These are phyloP conservation scores for Eucidaris tribuloides DNA, from an alignment of 35 echinoderm and acorn worm genomes.

Conservation along the genomic window DNA sequence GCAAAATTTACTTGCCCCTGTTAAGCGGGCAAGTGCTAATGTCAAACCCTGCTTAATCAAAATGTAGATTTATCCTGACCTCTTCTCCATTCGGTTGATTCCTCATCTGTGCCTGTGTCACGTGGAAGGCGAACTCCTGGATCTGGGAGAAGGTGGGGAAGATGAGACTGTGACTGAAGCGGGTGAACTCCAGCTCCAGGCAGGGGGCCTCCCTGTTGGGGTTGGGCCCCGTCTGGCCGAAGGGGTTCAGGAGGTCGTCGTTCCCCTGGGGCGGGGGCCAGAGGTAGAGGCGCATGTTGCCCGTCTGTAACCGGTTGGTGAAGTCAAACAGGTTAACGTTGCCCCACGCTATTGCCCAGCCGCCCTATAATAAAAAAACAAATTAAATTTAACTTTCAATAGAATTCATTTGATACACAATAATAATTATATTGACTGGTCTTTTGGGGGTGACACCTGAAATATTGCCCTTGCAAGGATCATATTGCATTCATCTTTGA, in stretches of 20 bases:
- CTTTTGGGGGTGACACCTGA: too few species aligned
- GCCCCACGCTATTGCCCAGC: conserved; percentile 94
- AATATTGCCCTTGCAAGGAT: too few species aligned
- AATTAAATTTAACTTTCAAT: too few species aligned
- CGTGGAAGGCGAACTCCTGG: conserved; percentile 62
- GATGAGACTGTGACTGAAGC: conserved; percentile 67
- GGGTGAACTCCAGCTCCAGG: conserved; percentile 90
- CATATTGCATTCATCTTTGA: too few species aligned
- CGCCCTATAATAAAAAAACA: conserved; percentile 50
- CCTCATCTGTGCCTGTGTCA: conserved; percentile 27
- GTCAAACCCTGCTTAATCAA: too few species aligned
- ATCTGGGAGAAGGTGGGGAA: conserved; percentile 89
- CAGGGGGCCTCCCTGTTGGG: conserved; percentile 96
- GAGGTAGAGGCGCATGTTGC: conserved; percentile 91
- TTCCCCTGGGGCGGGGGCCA: conserved; percentile 92
- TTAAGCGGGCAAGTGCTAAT: too few species aligned
- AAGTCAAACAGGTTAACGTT: conserved; percentile 98
- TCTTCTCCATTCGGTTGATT: not conserved
- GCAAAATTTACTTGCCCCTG: too few species aligned
- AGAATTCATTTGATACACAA: too few species aligned
- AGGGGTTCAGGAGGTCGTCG: conserved; percentile 88
- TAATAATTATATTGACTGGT: too few species aligned
- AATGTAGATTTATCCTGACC: not conserved
- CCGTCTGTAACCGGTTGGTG: conserved; percentile 88
- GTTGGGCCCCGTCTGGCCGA: conserved; percentile 91